Percentiles rank a stretch among this genome's conserved stretches.
These are phyloP conservation scores for Euzophera pinguis DNA, from an alignment of 2,888 invertebrate species.

Conservation along the genomic window DNA sequence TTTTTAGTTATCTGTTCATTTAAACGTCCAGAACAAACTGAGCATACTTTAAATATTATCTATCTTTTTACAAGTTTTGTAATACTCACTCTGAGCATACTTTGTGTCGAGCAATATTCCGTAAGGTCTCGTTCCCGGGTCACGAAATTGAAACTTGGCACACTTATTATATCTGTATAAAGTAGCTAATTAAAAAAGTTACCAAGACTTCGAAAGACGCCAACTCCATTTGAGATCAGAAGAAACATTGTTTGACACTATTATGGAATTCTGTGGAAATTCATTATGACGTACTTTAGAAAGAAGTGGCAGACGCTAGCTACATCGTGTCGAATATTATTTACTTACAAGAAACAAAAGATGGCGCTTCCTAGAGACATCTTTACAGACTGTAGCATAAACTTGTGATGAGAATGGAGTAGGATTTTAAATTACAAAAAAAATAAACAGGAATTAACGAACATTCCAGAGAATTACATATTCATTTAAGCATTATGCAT, in stretches of 20 bases:
- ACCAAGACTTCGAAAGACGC: background rate
- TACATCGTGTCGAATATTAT: too few relatives aligned
- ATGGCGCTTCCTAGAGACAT: too few relatives aligned
- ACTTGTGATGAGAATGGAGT: too few relatives aligned
- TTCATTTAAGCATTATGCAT: too few relatives aligned
- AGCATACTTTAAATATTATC: conserved; percentile 4
- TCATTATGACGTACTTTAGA: background rate
- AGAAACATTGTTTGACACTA: background rate
- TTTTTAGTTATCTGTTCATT: background rate
- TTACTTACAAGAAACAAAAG: too few relatives aligned
- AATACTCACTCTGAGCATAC: background rate
- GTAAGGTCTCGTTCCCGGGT: background rate
- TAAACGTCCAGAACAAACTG: background rate
- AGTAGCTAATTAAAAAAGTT: conserved; percentile 4
- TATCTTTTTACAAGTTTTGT: conserved; percentile 1
- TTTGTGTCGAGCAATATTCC: background rate
- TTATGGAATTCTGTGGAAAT: background rate
- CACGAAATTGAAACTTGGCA: background rate
- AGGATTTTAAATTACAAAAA: too few relatives aligned
- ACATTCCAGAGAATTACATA: too few relatives aligned
- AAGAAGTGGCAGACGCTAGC: too few relatives aligned
- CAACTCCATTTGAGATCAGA: background rate
- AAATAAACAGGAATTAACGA: too few relatives aligned
- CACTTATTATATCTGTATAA: background rate
- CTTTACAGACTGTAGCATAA: too few relatives aligned